Evolutionary conservation across 2,113 vertebrate genomes (phyloP), one percentile per base, ranked within the genome.

Genomic region (Burhinus bistriatus): DNA sequence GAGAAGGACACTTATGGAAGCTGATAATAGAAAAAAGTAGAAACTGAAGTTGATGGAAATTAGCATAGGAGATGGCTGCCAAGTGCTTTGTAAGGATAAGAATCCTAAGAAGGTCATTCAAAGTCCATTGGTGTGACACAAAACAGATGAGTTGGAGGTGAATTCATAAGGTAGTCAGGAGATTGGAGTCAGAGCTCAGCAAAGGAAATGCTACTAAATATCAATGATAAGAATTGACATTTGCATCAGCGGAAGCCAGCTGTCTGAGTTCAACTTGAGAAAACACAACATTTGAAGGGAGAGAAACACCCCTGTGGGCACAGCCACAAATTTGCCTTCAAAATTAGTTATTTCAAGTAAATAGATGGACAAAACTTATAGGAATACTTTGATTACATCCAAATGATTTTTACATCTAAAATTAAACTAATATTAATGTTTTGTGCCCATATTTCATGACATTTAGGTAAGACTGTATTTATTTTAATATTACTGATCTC

Each of bases 151-250:
- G 89, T 38, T 65, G 26, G 40, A 96, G 40, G 22, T 66, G 36
- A 90, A 85, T 51, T 77, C 70, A 49, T 68, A 83, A 57, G 64
- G 45, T 72, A 72, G 51, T 2, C 34, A 40, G 51, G 58, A 93
- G 66, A 85, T 1, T n/a, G 26, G 62, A 92, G 32, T 72, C 54
- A 79, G 40, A 87, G 34, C 34, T 89, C 47, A 76, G 73, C 40
- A 89, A 82, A 82, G 44, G 57, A 94, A 95, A 61, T 83, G 71
- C 15, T 85, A 61, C 66, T 52, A 88, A 87, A 93, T 84, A 95
- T 68, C 69, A 59, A 18, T 58, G 62, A 83, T 88, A 95, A 94
- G 66, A 84, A 91, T 7, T 94, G 75, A 83, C 83, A 89, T 90
- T 89, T 3, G 1, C 22, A 36, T 69, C 75, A 85, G 23, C 1